Conservation (phyloP, 2,113 vertebrate species). For the Genyomyrus donnyi region DNA sequence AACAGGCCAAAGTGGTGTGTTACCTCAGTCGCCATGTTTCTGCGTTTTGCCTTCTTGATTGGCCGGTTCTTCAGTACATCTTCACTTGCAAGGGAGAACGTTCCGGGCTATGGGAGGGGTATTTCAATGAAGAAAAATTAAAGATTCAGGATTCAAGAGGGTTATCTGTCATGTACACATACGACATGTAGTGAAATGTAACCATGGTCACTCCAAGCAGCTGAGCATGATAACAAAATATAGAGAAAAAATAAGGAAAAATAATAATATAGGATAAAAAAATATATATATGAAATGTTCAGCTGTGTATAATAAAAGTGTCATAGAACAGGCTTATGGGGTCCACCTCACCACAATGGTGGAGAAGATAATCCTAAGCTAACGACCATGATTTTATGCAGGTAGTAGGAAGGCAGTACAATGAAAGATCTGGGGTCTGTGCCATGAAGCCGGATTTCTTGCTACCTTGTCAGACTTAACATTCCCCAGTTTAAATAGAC, state of each 20-base stretch:
- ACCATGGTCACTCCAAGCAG: no score
- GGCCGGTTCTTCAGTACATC: conserved; percentile 86
- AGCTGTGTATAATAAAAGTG: neutral
- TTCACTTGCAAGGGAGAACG: conserved; percentile 80
- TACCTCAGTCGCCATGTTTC: conserved; percentile 72
- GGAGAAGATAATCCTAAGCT: neutral
- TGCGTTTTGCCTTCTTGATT: conserved; percentile 90
- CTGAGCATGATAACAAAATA: no score
- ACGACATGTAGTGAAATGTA: no score
- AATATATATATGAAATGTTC: no score
- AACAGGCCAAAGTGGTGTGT: neutral
- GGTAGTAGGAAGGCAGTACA: neutral
- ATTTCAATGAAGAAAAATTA: neutral
- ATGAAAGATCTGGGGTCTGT: neutral
- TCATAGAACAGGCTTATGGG: neutral
- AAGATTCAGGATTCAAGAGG: no score
- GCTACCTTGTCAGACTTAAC: neutral
- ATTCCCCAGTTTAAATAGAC: neutral
- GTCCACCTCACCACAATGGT: neutral
- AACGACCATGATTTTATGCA: neutral
- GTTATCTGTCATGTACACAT: no score
- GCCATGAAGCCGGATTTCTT: neutral
- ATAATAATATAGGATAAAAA: no score
- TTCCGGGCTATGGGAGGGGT: conserved; percentile 71
- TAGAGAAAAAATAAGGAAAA: no score